These are phyloP conservation scores for Acyrthosiphon pisum DNA, from an alignment of 1,140 invertebrate species.

Conservation along the genomic window DNA sequence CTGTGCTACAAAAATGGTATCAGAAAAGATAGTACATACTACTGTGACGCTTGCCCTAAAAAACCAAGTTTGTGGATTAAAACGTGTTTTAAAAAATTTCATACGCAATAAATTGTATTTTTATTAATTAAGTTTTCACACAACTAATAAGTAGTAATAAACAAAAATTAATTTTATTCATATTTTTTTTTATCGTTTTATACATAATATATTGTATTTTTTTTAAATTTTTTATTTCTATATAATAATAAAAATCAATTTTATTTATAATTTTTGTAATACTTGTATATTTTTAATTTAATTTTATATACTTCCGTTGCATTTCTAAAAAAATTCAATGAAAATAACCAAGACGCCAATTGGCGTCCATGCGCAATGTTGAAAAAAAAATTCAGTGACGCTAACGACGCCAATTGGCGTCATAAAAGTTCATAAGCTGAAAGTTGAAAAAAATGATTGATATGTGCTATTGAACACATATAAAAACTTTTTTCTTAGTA, in stretches of 20 bases:
- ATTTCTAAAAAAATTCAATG: background rate
- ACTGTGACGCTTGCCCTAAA: too few relatives aligned
- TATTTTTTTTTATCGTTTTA: too few relatives aligned
- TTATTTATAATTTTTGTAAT: background rate
- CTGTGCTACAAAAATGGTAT: too few relatives aligned
- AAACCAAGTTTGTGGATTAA: background rate
- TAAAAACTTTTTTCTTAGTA: conserved; percentile 31
- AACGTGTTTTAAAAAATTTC: background rate
- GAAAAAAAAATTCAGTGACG: conserved; percentile 31
- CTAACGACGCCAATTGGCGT: conserved; percentile 26
- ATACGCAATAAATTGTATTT: background rate
- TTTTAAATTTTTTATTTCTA: background rate
- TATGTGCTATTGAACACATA: background rate
- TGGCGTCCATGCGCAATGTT: background rate
- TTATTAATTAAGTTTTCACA: too few relatives aligned
- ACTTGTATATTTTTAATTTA: background rate
- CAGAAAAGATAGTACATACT: too few relatives aligned
- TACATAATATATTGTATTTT: background rate
- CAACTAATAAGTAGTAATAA: too few relatives aligned
- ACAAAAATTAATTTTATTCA: too few relatives aligned
- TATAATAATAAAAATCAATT: background rate
- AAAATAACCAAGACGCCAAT: conserved; percentile 1
- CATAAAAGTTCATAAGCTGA: conserved; percentile 1
- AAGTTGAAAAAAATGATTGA: conserved; percentile 25
- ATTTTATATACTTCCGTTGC: background rate